Base-by-base conservation (phyloP, 2,113 vertebrate species). In the Psophia crepitans region DNA sequence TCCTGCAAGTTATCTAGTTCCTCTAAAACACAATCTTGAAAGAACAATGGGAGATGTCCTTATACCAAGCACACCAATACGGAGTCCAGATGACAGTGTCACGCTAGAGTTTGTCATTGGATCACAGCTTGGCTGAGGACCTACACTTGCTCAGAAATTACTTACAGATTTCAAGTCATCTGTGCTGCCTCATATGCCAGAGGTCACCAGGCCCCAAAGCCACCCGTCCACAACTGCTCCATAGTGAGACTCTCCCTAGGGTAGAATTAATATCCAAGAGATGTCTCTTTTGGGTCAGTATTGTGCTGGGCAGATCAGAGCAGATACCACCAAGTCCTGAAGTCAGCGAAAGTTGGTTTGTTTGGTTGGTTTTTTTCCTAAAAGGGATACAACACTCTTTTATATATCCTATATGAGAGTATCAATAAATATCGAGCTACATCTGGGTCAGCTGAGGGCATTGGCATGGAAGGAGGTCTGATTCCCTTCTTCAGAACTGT, bases 181-280 rank as follows among this genome's bases (percentile, higher is more conserved):
- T 30, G 7, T 26, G 15, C 7, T 68, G 19, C 22, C n/a, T 83
- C 32, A 22, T 35, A 27, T 58, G 11, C 26, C 33, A 60, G 39
- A 60, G 11, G 39, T 37, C 53, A 56, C 17, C 39, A 56, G 11
- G 8, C 22, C 33, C 39, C 76, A 71, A 89, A 83, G 8, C 17
- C 46, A 75, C 27, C 11, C 0, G 1, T 57, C 11, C 57, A n/a
- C 32, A 82, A 7, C 13, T n/a, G 13, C 11, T 65, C 28, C 0
- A 0, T 3, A 64, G 30, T 8, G 11, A 80, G 48, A 87, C 15
- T 58, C 46, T 54, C 19, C 9, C 23, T 65, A 11, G 64, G 11
- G 14, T 61, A 28, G 21, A 73, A 43, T 5, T 48, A 18, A 41
- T 14, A 49, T 6, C 0, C 17, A 74, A 63, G 10, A 66, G 5